Base-by-base conservation (phyloP, 1,140 invertebrate genomes). In the Chrysopa pallens region DNA sequence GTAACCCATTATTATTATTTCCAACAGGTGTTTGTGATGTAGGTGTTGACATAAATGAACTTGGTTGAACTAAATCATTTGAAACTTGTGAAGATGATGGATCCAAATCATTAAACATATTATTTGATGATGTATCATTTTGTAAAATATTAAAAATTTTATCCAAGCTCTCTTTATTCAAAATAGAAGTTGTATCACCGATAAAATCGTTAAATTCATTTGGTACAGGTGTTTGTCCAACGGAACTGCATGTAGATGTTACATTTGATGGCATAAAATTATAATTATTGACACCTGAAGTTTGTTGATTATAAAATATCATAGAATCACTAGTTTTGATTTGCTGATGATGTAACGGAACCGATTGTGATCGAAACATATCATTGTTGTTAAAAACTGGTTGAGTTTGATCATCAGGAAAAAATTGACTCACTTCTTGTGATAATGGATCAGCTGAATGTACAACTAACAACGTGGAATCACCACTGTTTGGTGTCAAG, bases 161-260 rank as follows among this genome's bases (percentile, higher is more conserved):
- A 47, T 66, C 63, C 27, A 67, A 46, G 6, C 63, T 67, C 49
- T 68, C 64, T 9, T 62, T 54, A 45, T 67, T 64, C 4, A 68
- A 59, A 6, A 61, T 59, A 9, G 64, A 60, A 46, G 70, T 70
- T 5, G 68, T 58, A 35, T 70, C 66, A 6, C 66, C 64, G 11
- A 72, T 69, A 46, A 80, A 80, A 48, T 80, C 77, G 42, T 69
- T 73, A 51, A 74, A 81, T 50, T 81, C 76, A 41, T 72, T 72
- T 2, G 76, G 76, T 8, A 79, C 72, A 2, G 78, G 78, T 1
- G 76, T 79, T 15, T 75, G 71, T 2, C 76, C 74, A 28, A 78
- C 65, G 2, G 76, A 79, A 42, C 70, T 74, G 35, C 29, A 38
- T 42, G 29, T 53, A 49, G 2, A 56, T 52, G 17, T 47, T 46